Percentiles rank a stretch among this genome's conserved stretches.
phyloP scores from a whole-genome alignment of 2,113 vertebrate species.

The Colinus virginianus region DNA sequence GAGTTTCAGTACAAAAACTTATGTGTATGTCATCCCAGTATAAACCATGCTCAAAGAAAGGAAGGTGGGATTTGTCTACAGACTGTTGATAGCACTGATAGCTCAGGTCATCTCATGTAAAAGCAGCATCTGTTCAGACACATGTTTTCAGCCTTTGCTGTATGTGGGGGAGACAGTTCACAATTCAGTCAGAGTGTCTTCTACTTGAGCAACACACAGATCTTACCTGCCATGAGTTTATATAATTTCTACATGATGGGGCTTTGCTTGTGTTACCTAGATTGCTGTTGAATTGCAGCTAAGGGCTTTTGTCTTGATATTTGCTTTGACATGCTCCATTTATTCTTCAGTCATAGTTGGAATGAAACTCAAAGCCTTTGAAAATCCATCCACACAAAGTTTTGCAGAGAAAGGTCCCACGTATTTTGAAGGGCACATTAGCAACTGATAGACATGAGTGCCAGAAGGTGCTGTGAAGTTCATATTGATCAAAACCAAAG shows the following conservation, averaged over 20 bases:
- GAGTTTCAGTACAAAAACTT: background rate
- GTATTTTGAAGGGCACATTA: background rate
- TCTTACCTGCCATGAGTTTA: background rate
- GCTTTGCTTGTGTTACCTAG: background rate
- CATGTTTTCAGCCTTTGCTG: background rate
- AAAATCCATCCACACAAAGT: background rate
- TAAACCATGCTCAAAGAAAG: background rate
- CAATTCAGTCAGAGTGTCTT: background rate
- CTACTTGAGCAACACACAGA: background rate
- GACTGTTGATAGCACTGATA: background rate
- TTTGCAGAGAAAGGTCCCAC: background rate
- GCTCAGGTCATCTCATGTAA: background rate
- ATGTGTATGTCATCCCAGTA: background rate
- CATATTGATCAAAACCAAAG: background rate
- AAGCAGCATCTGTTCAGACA: background rate
- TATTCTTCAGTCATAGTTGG: background rate
- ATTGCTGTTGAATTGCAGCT: background rate
- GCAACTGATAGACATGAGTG: background rate
- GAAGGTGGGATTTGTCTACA: background rate
- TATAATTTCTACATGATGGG: fast-evolving
- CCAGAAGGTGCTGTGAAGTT: background rate
- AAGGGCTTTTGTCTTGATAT: background rate
- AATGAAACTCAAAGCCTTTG: background rate
- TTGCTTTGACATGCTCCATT: background rate
- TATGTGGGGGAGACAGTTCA: background rate